Evolutionary conservation across 2,797 vertebrate species (phyloP).

Genomic region (Jordanella pulchra): DNA sequence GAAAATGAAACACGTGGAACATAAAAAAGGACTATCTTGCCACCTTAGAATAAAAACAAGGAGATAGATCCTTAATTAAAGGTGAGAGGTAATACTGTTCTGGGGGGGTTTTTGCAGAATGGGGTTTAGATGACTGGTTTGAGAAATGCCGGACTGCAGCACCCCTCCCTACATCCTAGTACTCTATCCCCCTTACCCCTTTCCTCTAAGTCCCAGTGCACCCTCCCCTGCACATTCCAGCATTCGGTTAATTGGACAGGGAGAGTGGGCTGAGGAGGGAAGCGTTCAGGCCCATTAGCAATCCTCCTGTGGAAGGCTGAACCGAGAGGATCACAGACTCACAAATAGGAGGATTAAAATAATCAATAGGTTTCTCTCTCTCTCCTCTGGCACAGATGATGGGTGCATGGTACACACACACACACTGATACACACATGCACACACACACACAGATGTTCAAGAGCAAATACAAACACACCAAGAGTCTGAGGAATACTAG

Average conservation of each 20-base stretch:
- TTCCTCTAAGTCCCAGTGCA: slow-evolving; percentile 43
- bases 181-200: not conserved
- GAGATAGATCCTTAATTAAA: slow-evolving; percentile 65
- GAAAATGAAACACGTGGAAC: slow-evolving; percentile 47
- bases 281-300: slow-evolving; percentile 79
- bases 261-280: slow-evolving; percentile 73
- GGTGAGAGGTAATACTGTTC: slow-evolving; percentile 52
- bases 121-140: slow-evolving; percentile 37
- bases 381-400: slow-evolving; percentile 50
- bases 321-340: slow-evolving; percentile 79
- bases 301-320: slow-evolving; percentile 73
- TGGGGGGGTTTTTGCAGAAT: slow-evolving; percentile 29
- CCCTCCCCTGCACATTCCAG: slow-evolving; percentile 58
- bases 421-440: slow-evolving; percentile 23
- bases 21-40: slow-evolving; percentile 47
- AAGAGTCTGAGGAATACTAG: slow-evolving; percentile 58
- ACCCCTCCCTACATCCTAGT: slow-evolving; percentile 7
- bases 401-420: slow-evolving; percentile 6
- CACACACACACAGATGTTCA: slow-evolving; percentile 39
- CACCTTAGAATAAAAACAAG: slow-evolving; percentile 53
- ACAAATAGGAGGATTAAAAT: slow-evolving; percentile 84
- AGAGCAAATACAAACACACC: slow-evolving; percentile 58
- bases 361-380: slow-evolving; percentile 80
- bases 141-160: slow-evolving; percentile 37
- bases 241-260: slow-evolving; percentile 77